These are phyloP conservation scores for Nomada hirtipes DNA, from an alignment of 2,888 invertebrate genomes.

Conservation along the genomic window DNA sequence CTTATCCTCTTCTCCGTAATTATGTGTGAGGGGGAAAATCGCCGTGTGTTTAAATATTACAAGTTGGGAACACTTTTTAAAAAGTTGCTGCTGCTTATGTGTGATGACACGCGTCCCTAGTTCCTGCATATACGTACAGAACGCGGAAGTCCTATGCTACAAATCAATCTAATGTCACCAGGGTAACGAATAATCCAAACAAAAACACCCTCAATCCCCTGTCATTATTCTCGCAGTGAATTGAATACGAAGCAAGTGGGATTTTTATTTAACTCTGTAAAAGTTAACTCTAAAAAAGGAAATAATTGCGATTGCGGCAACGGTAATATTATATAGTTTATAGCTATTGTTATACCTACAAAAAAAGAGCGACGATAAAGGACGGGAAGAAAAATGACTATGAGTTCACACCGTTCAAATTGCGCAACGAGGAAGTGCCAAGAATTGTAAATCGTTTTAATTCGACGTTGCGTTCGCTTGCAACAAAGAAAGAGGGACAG, in stretches of 20 bases:
- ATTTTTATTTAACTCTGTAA: background rate
- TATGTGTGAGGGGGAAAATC: background rate
- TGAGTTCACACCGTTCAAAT: conserved; percentile 2
- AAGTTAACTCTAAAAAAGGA: too few relatives aligned
- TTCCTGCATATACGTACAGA: background rate
- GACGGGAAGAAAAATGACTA: background rate
- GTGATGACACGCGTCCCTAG: background rate
- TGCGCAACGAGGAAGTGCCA: conserved; percentile 53
- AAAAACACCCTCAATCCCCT: conserved; percentile 54
- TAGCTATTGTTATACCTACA: background rate
- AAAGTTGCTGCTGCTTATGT: background rate
- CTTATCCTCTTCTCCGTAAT: background rate
- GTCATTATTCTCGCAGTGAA: conserved; percentile 39
- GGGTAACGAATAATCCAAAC: conserved; percentile 80
- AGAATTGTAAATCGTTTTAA: conserved; percentile 32
- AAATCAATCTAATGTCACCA: conserved; percentile 81
- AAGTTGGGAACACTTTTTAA: background rate
- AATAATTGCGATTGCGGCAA: background rate
- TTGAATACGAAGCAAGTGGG: conserved; percentile 22
- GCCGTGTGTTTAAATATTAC: background rate
- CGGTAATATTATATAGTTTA: background rate
- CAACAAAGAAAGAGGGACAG: background rate
- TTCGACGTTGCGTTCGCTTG: conserved; percentile 2
- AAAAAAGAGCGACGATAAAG: background rate
- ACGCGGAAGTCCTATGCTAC: conserved; percentile 56